Percentiles rank a stretch among this genome's conserved stretches.
These are phyloP conservation scores for Castor canadensis DNA, from an alignment of 2,113 vertebrate species.

Conservation along the genomic window DNA sequence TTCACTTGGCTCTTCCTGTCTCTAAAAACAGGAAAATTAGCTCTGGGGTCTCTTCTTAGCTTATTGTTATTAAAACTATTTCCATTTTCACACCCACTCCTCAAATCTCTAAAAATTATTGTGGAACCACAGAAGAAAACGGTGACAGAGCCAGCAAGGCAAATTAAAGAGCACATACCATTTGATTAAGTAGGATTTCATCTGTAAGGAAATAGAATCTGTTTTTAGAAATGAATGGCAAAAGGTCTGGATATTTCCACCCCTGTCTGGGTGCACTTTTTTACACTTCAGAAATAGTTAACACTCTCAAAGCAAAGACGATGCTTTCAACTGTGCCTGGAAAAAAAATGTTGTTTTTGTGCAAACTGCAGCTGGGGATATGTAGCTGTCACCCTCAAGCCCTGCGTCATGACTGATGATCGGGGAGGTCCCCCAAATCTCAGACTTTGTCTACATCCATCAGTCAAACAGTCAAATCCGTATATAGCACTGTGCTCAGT, in stretches of 20 bases:
- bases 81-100: conserved; percentile 42
- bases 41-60: conserved; percentile 78
- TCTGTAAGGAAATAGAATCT: conserved; percentile 48
- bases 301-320: conserved; percentile 37
- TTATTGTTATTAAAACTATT: conserved; percentile 79
- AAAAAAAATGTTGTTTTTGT: conserved; percentile 65
- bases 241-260: conserved; percentile 49
- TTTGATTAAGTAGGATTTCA: conserved; percentile 65
- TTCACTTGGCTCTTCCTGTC: conserved; percentile 79
- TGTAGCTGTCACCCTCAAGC: conserved; percentile 63
- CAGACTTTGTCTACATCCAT: conserved; percentile 57
- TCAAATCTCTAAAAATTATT: conserved; percentile 72
- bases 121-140: conserved; percentile 62
- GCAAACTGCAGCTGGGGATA: not conserved
- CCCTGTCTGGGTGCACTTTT: conserved; percentile 41
- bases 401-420: conserved; percentile 60
- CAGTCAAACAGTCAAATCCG: conserved; percentile 39
- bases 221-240: conserved; percentile 43
- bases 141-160: conserved; percentile 53
- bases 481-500: not conserved
- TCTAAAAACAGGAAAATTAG: conserved; percentile 83
- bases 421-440: conserved; percentile 43
- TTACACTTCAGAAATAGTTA: conserved; percentile 69
- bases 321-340: conserved; percentile 52
- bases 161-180: conserved; percentile 63